Base-by-base conservation (phyloP, 2,888 invertebrate species). In the Diloba caeruleocephala region DNA sequence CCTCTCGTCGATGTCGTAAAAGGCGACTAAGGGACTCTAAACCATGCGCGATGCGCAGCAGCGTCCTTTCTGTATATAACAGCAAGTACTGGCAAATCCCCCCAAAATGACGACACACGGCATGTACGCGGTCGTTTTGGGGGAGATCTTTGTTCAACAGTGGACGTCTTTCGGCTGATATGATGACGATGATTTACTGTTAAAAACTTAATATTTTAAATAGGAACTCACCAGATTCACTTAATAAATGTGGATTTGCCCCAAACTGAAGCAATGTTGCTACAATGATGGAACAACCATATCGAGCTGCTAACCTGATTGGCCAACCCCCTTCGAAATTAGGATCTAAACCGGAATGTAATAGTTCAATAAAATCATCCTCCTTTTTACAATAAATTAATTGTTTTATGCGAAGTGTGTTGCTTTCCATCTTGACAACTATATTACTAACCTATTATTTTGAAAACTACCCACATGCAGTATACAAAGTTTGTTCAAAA, bases 321-420 rank as follows among this genome's bases (percentile, higher is more conserved):
- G 89, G 88, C 92, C 91, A 93, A 32, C 92, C 93, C 14, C 88
- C 84, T 75, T 84, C 88, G 51, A 79, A 81, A 66, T 93, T 90
- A 25, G 92, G 89, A 59, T 92, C 88, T 51, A 91, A 78, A 13
- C 92, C 91, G 29, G 71, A 70, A 34, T 73, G 82, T 45, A 93
- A 74, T 38, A 85, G 74, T 43, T 86, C 79, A 10, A 65, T 63
- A 38, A 91, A 68, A 55, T 85, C 85, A 15, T 67, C 63, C 43
- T 82, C 82, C 43, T 85, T 84, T 53, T 87, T 84, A 53, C 70
- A 77, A 48, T 76, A 60, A 58, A 90, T 89, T 33, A 78, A 71
- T 38, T 74, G 73, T 76, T 80, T 87, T 29, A 90, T 77, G 56
- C 79, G 78, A 13, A 71, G 63, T 36, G 59, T 68, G 38, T 72